phyloP scores from a whole-genome alignment of 2,797 vertebrate species.

The Sebastes umbrosus region DNA sequence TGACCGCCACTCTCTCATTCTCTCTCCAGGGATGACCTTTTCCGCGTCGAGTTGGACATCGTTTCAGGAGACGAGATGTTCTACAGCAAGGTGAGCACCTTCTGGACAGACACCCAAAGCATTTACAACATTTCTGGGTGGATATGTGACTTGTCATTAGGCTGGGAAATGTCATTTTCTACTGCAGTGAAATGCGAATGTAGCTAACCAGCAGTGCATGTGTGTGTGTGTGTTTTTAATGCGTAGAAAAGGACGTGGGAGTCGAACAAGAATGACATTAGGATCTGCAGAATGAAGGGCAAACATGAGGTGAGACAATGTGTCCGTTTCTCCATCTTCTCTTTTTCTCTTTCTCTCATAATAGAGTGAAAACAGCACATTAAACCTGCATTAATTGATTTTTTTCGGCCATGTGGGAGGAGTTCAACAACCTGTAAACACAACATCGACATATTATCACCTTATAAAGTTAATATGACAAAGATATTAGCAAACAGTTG shows the following conservation, averaged over 20 bases:
- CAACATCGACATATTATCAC: no score
- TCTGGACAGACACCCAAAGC: background rate
- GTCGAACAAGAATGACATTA: slow-evolving; percentile 94
- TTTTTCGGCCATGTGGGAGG: background rate
- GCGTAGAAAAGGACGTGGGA: slow-evolving; percentile 92
- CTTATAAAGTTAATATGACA: no score
- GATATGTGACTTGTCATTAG: background rate
- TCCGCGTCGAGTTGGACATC: slow-evolving; percentile 91
- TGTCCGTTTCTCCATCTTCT: background rate
- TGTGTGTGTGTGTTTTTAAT: slow-evolving; percentile 4
- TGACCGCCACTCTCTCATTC: slow-evolving; percentile 14
- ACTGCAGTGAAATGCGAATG: background rate
- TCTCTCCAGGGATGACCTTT: slow-evolving; percentile 90
- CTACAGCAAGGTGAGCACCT: slow-evolving; percentile 89
- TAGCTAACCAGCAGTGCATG: slow-evolving; percentile 1
- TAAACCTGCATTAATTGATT: background rate
- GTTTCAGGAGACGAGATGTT: slow-evolving; percentile 87
- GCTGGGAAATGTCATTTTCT: slow-evolving; percentile 1
- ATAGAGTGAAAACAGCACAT: background rate
- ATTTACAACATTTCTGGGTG: slow-evolving; percentile 5
- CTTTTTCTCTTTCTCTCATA: background rate
- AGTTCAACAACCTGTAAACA: background rate
- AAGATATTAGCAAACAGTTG: no score
- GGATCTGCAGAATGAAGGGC: slow-evolving; percentile 96
- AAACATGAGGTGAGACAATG: slow-evolving; percentile 88